Conservation (phyloP, 2,113 vertebrate species). For the Gallinago undulata region DNA sequence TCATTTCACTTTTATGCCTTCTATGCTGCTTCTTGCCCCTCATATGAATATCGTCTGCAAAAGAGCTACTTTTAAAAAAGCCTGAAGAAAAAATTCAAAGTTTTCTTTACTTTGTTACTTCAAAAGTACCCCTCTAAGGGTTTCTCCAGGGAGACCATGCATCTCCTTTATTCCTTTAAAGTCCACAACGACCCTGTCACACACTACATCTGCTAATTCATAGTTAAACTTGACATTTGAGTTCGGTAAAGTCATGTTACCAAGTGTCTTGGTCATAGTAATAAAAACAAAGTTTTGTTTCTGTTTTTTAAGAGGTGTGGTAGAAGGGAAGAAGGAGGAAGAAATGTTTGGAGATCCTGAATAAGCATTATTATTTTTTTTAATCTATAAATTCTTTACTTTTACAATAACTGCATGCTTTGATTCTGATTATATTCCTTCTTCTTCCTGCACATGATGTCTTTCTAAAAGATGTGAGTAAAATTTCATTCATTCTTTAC, state of each 20-base stretch:
- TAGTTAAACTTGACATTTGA: background rate
- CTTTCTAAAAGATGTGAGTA: background rate
- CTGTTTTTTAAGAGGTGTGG: background rate
- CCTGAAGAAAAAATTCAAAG: background rate
- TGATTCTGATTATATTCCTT: background rate
- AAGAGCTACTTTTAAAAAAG: background rate
- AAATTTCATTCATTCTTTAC: background rate
- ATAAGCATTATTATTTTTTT: background rate
- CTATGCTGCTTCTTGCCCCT: background rate
- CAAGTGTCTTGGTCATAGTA: background rate
- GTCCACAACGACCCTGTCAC: background rate
- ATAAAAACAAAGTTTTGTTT: background rate
- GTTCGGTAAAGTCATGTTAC: background rate
- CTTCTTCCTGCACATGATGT: background rate
- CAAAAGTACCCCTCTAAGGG: background rate
- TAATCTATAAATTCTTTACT: background rate
- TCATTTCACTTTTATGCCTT: background rate
- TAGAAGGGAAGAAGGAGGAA: background rate
- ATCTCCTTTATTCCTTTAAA: background rate
- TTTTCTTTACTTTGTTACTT: background rate
- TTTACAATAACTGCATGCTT: background rate
- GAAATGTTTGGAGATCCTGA: background rate
- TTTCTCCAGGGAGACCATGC: background rate
- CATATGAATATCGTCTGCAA: background rate
- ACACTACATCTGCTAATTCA: background rate